phyloP scores from a whole-genome alignment of 2,797 vertebrate genomes.

The Champsocephalus gunnari region DNA sequence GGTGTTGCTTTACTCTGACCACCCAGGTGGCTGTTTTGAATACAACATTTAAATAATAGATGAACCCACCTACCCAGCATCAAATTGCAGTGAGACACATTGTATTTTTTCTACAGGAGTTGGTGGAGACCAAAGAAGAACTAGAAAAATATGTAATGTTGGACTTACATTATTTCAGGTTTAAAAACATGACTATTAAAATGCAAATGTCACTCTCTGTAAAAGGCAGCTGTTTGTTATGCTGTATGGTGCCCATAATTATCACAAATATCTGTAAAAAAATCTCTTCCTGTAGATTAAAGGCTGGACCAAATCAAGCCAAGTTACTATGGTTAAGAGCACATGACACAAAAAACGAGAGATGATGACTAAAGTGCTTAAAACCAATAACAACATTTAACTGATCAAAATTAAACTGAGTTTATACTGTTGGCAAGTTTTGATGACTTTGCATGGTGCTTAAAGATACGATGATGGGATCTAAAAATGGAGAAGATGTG shows the following conservation, averaged over 20 bases:
- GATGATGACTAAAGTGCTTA: background rate
- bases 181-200: too few relatives aligned
- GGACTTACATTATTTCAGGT: too few relatives aligned
- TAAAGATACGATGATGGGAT: background rate
- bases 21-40: background rate
- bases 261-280: background rate
- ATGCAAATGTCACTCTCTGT: background rate
- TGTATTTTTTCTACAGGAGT: background rate
- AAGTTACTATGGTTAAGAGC: background rate
- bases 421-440: background rate
- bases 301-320: background rate
- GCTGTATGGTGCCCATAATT: background rate
- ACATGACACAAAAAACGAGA: background rate
- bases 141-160: background rate
- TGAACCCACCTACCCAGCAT: background rate
- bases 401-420: background rate
- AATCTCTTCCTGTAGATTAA: background rate
- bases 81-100: background rate
- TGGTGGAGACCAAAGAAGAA: background rate
- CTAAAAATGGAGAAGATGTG: background rate
- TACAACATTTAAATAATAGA: background rate
- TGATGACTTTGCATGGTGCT: background rate
- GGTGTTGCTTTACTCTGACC: background rate
- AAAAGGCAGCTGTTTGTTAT: background rate
- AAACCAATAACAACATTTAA: background rate